Conservation (phyloP, 2,797 vertebrate species). For the Scomberomorus guttatus region DNA sequence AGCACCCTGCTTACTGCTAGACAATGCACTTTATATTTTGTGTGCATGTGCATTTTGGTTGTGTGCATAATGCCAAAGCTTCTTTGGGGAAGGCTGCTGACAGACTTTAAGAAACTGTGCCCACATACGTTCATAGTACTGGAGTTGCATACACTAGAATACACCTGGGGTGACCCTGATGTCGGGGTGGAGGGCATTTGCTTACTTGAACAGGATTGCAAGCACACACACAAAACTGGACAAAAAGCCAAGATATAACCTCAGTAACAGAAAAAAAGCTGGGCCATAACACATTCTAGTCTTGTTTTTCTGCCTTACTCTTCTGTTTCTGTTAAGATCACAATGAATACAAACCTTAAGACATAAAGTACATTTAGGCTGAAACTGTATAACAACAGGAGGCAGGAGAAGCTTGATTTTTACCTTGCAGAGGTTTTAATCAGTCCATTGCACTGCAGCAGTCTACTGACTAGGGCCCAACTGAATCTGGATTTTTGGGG, state of each 20-base stretch:
- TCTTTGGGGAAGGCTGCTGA: background rate
- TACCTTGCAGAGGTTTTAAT: background rate
- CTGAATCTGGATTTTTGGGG: too few species aligned
- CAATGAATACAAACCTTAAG: background rate
- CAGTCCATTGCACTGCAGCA: slow-evolving; percentile 17
- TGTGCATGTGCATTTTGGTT: background rate
- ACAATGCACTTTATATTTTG: slow-evolving; percentile 30
- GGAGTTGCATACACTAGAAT: slow-evolving; percentile 8
- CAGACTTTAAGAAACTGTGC: background rate
- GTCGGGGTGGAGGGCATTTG: slow-evolving; percentile 1
- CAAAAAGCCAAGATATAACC: slow-evolving; percentile 18
- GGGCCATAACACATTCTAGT: too few species aligned
- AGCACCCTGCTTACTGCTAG: slow-evolving; percentile 11
- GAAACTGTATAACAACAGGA: background rate
- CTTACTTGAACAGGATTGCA: slow-evolving; percentile 22
- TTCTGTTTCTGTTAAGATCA: background rate
- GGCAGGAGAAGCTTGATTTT: background rate
- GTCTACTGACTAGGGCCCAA: too few species aligned
- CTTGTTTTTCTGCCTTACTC: background rate
- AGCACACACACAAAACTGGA: slow-evolving; percentile 6
- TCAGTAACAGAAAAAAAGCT: background rate
- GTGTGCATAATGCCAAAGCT: background rate
- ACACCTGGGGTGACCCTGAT: slow-evolving; percentile 19
- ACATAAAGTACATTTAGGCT: background rate
- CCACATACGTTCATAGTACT: slow-evolving; percentile 5